Conservation (phyloP, 2,797 vertebrate genomes). For the Neosalanx taihuensis region DNA sequence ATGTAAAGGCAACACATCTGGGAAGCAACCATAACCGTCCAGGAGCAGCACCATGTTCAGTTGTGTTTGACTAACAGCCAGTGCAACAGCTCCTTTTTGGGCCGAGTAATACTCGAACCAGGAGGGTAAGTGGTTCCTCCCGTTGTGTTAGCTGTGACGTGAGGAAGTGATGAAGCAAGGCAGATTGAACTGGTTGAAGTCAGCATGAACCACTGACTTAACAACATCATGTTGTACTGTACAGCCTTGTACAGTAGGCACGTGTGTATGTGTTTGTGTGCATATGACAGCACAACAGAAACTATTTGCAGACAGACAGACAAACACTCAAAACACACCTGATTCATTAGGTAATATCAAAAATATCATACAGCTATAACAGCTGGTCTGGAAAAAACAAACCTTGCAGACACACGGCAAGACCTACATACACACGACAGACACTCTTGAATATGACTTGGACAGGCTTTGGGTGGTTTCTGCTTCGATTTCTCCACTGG, state of each 20-base stretch:
- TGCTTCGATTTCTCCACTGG: constrained; percentile 18
- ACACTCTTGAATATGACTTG: constrained; percentile 1
- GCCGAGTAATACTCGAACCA: not conserved
- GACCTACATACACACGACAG: not conserved
- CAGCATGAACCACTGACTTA: constrained; percentile 45
- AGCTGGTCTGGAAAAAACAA: not conserved
- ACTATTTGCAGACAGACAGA: not conserved
- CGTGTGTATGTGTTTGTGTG: not conserved
- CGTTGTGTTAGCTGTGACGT: constrained; percentile 41
- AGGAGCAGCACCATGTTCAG: not conserved
- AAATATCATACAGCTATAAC: not conserved
- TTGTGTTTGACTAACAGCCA: not conserved
- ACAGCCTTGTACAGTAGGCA: constrained; percentile 26
- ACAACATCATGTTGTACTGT: constrained; percentile 57
- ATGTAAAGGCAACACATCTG: constrained; percentile 53
- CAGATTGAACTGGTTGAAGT: constrained; percentile 23
- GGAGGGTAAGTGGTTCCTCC: constrained; percentile 35
- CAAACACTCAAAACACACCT: constrained; percentile 15
- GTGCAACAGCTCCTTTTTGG: not conserved
- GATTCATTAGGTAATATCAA: not conserved
- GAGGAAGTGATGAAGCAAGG: constrained; percentile 27
- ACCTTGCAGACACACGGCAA: not conserved
- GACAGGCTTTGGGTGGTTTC: constrained; percentile 16
- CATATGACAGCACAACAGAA: not conserved
- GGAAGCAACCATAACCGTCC: constrained; percentile 44